phyloP scores from a whole-genome alignment of 2,888 invertebrate genomes.

The Dynastes tityus region DNA sequence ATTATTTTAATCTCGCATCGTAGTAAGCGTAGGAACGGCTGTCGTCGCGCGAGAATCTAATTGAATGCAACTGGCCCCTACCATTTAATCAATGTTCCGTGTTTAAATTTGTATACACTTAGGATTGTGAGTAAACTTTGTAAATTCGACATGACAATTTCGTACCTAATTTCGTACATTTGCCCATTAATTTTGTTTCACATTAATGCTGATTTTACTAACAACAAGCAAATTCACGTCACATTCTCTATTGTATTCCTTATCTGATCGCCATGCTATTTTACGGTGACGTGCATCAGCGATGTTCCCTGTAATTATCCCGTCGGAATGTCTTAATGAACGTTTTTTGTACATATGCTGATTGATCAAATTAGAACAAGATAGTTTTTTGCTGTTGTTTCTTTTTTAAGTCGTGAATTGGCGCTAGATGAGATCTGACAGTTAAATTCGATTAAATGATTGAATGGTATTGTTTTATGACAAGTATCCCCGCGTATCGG shows the following conservation, averaged over 20 bases:
- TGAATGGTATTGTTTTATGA: too few relatives aligned
- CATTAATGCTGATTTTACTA: too few relatives aligned
- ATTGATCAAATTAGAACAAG: too few relatives aligned
- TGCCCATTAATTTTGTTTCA: too few relatives aligned
- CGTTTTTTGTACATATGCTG: background rate
- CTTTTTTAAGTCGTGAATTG: too few relatives aligned
- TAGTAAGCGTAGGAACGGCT: conserved; percentile 34
- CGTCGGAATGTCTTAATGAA: conserved; percentile 4
- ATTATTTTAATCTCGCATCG: conserved; percentile 32
- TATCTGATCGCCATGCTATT: background rate
- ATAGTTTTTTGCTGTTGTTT: background rate
- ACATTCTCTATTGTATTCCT: too few relatives aligned
- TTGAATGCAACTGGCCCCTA: conserved; percentile 11
- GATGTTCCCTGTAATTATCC: conserved; percentile 19
- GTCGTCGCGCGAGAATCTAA: conserved; percentile 6
- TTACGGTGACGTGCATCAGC: background rate
- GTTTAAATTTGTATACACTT: background rate
- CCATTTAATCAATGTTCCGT: conserved; percentile 11
- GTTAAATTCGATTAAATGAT: too few relatives aligned
- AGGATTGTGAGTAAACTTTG: background rate
- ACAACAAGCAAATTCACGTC: too few relatives aligned
- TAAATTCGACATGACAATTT: too few relatives aligned
- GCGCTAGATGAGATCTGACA: too few relatives aligned
- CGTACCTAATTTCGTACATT: too few relatives aligned
- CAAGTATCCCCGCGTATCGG: too few relatives aligned